Evolutionary conservation across 2,797 vertebrate genomes (phyloP), one percentile per base, ranked within the genome.

Genomic region (Gallirallus australis): DNA sequence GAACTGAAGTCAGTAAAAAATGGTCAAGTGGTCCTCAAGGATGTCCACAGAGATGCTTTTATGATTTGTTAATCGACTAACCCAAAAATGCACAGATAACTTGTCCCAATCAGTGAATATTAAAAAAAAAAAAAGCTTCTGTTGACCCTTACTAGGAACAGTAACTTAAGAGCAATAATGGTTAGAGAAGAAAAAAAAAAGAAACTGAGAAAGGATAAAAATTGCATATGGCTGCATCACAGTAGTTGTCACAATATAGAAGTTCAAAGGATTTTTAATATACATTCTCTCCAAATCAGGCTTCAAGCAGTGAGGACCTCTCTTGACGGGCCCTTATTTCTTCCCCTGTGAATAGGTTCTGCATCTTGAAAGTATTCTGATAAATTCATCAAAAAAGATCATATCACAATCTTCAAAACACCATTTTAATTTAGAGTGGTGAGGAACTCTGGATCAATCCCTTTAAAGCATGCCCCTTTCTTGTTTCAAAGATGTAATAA

Each of bases 351-450:
- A 35, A 8, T 12, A 78, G 39, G 8, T 27, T 80, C 14, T 61
- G 12, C 20, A 75, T 86, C n/a, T 93, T 90, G 72, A 33, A 86
- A 82, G 18, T 66, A 87, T 89, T 80, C 39, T 92, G 75, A 84
- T 60, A 77, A 70, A 92, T 75, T 73, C 94, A 78, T 89, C 75
- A 60, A 86, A 65, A 82, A 25, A 95, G 59, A 95, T 91, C 30
- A 59, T 14, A 82, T 30, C 24, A 80, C 17, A 73, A 25, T 37
- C 65, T 86, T 90, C 63, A 94, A 94, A 97, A 94, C 84, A 89
- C 89, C 52, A 24, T 78, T 92, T 93, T 91, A 93, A 94, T 94
- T 96, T 83, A 88, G 48, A 97, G 94, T 31, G 70, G 18, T 66
- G 37, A 92, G 56, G 56, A n/a, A 73, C 48, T 93, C 65, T 86